Evolutionary conservation across 2,113 vertebrate species (phyloP).

Genomic region (Dicaeum eximium): DNA sequence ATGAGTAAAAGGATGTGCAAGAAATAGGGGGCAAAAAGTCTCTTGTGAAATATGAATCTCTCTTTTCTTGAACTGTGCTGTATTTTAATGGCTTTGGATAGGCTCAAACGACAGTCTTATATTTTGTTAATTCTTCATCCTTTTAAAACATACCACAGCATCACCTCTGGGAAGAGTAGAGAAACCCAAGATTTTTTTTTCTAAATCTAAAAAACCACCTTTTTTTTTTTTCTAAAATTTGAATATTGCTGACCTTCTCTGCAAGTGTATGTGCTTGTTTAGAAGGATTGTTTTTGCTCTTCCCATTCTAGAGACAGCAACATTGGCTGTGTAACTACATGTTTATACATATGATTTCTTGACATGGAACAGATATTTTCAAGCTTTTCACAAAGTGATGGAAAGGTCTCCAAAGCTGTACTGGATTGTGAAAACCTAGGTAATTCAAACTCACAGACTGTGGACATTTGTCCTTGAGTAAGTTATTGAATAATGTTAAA

Average conservation of each 20-base stretch:
- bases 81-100: not conserved
- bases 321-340: not conserved
- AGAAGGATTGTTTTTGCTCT: not conserved
- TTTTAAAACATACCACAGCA: not conserved
- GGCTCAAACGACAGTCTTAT: not conserved
- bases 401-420: not conserved
- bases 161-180: not conserved
- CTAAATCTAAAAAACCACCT: no score
- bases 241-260: not conserved
- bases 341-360: not conserved
- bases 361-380: not conserved
- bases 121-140: not conserved
- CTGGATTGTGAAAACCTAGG: not conserved
- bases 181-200: no score
- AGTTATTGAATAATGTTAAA: not conserved
- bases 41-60: not conserved
- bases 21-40: not conserved
- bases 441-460: not conserved
- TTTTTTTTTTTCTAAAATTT: not conserved
- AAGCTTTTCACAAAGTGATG: not conserved
- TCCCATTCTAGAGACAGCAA: not conserved
- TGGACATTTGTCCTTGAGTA: not conserved
- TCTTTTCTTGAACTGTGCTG: not conserved
- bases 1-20: not conserved
- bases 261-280: not conserved